Percentiles rank a stretch among this genome's conserved stretches.
These are phyloP conservation scores for Mormyrus hasselquistii DNA, from an alignment of 2,797 vertebrate species.

Conservation along the genomic window DNA sequence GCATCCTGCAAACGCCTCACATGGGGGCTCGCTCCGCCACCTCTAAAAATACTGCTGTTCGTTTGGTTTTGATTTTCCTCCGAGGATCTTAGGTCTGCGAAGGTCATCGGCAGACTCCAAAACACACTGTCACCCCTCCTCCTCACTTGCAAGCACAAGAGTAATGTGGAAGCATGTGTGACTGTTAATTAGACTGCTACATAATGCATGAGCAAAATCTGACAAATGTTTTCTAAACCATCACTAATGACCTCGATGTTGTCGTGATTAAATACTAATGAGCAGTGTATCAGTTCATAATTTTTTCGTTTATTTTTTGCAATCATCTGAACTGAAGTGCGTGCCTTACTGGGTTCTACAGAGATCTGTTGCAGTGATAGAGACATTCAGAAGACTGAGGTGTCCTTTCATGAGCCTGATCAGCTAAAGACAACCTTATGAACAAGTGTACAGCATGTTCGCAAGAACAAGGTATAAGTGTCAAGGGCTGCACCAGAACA, in stretches of 20 bases:
- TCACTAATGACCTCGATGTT: slow-evolving; percentile 19
- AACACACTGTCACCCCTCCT: neutral
- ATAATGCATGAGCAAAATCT: slow-evolving; percentile 15
- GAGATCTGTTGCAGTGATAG: neutral
- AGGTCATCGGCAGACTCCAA: neutral
- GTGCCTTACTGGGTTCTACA: slow-evolving; percentile 1
- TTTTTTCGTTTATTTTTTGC: slow-evolving; percentile 6
- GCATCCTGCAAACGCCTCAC: neutral
- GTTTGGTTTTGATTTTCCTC: slow-evolving; percentile 8
- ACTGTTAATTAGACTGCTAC: slow-evolving; percentile 15
- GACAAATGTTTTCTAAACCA: slow-evolving; percentile 15
- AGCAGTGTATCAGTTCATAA: slow-evolving; percentile 18
- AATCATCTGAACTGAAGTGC: slow-evolving; percentile 19
- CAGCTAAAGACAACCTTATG: neutral
- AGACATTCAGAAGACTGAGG: neutral
- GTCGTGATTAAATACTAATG: slow-evolving; percentile 23
- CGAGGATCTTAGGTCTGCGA: neutral
- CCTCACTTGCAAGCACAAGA: neutral
- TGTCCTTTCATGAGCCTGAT: slow-evolving; percentile 3
- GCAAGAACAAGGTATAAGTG: neutral
- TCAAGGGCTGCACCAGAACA: neutral
- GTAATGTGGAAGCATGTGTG: neutral
- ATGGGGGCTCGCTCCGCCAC: neutral
- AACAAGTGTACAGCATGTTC: neutral
- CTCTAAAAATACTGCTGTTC: neutral